Percentiles rank a stretch among this genome's conserved stretches.
Conservation (phyloP, 2,888 invertebrate species). For the Eristalinus sepulchralis region DNA sequence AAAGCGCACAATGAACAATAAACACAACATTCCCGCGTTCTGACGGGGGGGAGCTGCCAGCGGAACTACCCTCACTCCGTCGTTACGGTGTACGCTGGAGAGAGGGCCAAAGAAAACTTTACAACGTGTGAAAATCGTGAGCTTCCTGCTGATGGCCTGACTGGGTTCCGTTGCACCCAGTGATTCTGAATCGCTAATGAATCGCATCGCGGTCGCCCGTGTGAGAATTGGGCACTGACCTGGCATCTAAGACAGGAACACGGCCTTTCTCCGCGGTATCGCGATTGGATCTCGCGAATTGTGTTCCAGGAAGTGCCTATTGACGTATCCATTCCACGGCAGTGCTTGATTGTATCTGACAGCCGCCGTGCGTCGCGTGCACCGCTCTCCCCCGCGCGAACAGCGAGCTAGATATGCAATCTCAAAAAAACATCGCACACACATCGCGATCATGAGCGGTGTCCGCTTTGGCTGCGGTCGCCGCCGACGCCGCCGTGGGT, state of each 20-base stretch:
- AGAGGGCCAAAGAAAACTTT: slow-evolving; percentile 52
- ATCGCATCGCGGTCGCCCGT: slow-evolving; percentile 42
- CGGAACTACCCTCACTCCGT: slow-evolving; percentile 20
- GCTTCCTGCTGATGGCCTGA: slow-evolving; percentile 52
- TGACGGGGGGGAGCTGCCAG: slow-evolving; percentile 24
- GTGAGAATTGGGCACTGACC: slow-evolving; percentile 25
- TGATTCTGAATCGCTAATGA: slow-evolving; percentile 52
- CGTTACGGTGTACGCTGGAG: slow-evolving; percentile 22
- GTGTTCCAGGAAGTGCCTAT: slow-evolving; percentile 10
- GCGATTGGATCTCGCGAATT: slow-evolving; percentile 45
- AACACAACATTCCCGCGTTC: slow-evolving; percentile 35
- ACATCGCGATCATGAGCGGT: slow-evolving; percentile 5
- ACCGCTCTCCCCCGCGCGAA: not conserved
- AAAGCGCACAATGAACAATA: slow-evolving; percentile 26
- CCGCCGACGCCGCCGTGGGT: slow-evolving; percentile 29
- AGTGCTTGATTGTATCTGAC: slow-evolving; percentile 30
- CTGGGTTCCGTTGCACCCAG: not conserved
- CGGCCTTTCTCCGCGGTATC: not conserved
- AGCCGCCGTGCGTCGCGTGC: not conserved
- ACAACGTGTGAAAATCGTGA: slow-evolving; percentile 69
- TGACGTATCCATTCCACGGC: slow-evolving; percentile 28
- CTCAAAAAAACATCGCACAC: slow-evolving; percentile 35
- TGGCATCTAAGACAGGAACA: not conserved
- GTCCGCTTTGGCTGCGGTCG: slow-evolving; percentile 24
- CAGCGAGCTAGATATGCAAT: slow-evolving; percentile 52